Percentiles rank a stretch among this genome's conserved stretches.
phyloP scores from a whole-genome alignment of 1,140 invertebrate genomes.

The Tribolium madens region DNA sequence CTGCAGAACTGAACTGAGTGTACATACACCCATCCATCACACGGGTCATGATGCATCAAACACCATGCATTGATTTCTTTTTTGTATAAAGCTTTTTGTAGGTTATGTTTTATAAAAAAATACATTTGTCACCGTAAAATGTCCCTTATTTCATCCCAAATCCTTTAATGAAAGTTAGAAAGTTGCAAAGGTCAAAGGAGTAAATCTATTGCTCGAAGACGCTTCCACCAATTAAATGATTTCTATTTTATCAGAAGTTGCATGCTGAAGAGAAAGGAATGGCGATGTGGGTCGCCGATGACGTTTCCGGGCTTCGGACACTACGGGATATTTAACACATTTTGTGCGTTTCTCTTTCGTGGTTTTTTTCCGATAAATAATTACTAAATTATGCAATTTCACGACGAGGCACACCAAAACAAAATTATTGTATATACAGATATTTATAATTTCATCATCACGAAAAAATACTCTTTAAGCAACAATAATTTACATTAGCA shows the following conservation, averaged over 20 bases:
- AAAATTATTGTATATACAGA: no score
- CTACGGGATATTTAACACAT: slow-evolving; percentile 27
- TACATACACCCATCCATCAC: slow-evolving; percentile 58
- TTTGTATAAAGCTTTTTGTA: slow-evolving; percentile 66
- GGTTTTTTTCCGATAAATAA: neutral
- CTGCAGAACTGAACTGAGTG: slow-evolving; percentile 59
- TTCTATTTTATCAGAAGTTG: slow-evolving; percentile 53
- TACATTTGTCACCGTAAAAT: slow-evolving; percentile 67
- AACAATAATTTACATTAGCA: no score
- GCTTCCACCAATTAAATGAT: slow-evolving; percentile 47
- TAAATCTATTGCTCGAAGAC: slow-evolving; percentile 18
- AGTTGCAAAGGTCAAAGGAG: neutral
- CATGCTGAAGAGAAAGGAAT: slow-evolving; percentile 53
- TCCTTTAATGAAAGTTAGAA: neutral
- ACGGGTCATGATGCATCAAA: slow-evolving; percentile 65
- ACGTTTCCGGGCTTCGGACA: slow-evolving; percentile 50
- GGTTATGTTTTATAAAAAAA: slow-evolving; percentile 66
- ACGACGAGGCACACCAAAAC: neutral
- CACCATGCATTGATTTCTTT: slow-evolving; percentile 61
- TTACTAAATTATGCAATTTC: slow-evolving; percentile 6
- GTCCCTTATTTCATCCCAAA: neutral
- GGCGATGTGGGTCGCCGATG: slow-evolving; percentile 49
- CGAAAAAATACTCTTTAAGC: neutral
- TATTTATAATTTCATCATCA: neutral
- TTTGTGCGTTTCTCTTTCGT: slow-evolving; percentile 24